Evolutionary conservation across 2,888 invertebrate species (phyloP), one percentile per base, ranked within the genome.

Genomic region (Nasonovia ribisnigri): DNA sequence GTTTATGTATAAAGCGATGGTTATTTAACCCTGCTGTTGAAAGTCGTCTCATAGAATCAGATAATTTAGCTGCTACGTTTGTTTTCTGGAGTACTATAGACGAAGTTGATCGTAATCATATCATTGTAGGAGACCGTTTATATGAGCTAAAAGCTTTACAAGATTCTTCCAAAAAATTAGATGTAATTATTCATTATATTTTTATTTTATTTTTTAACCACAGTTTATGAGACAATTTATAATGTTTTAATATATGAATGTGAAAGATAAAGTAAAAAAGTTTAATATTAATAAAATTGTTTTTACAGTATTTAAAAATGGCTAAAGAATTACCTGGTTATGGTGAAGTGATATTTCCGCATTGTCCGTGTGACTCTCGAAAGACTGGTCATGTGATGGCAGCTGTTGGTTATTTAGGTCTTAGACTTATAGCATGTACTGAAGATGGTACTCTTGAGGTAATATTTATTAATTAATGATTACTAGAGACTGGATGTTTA

Each of bases 111-210:
- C 97, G 98, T 95, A 99, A 99, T 94, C 98, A 98, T 95, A 98
- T 99, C 95, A 97, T 97, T 94, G 98, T 99, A 29, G 98, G 98
- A 92, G 98, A 99, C 95, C 97, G 99, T 88, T 97, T 99, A 43
- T 99, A 99, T 96, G 99, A 99, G 96, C 96, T 99, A 94, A 99
- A 99, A 96, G 99, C 99, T 60, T 96, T 99, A 94, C 99, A 99
- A 96, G 98, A 99, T 95, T 97, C 98, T 95, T 97, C 97, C 94
- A 97, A 99, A 95, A 98, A 98, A 94, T 96, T 97, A 94, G 98
- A 98, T 96, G 97, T 97, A 95, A 94, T 54, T 90, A 90, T 94
- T 92, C 4, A 29, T 43, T 10, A 24, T 42, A 87, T 88, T 89
- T 57, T 36, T 77, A 42, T 77, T 77, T 36, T 77, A 77, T 36